Evolutionary conservation across 2,888 invertebrate genomes (phyloP).

Genomic region (Eumacrocentrus americanus): DNA sequence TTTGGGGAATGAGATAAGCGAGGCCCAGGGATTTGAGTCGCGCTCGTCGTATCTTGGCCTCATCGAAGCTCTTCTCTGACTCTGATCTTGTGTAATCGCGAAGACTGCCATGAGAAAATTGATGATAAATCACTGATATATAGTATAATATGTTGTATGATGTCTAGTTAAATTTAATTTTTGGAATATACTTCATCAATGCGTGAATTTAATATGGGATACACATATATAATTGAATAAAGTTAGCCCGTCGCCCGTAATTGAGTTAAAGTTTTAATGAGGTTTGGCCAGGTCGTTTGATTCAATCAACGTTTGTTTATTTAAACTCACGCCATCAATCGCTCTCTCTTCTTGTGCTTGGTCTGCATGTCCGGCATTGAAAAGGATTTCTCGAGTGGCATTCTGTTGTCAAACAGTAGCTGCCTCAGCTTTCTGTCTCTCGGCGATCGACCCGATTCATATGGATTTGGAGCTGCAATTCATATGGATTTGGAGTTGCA

Average conservation of each 20-base stretch:
- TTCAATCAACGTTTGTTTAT: slow-evolving; percentile 20
- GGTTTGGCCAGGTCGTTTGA: too few relatives aligned
- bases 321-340: slow-evolving; percentile 72
- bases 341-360: slow-evolving; percentile 73
- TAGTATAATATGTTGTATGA: too few relatives aligned
- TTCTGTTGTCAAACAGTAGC: slow-evolving; percentile 65
- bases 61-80: slow-evolving; percentile 79
- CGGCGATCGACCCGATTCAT: slow-evolving; percentile 49
- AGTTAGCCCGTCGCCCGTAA: too few relatives aligned
- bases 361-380: slow-evolving; percentile 86
- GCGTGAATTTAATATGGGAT: too few relatives aligned
- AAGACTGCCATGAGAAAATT: too few relatives aligned
- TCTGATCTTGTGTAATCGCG: slow-evolving; percentile 78
- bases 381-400: slow-evolving; percentile 77
- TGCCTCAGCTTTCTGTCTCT: slow-evolving; percentile 65
- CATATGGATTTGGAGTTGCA: neutral
- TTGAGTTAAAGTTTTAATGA: slow-evolving; percentile 25
- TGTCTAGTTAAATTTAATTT: too few relatives aligned
- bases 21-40: slow-evolving; percentile 70
- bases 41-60: slow-evolving; percentile 70
- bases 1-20: slow-evolving; percentile 77
- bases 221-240: too few relatives aligned
- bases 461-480: slow-evolving; percentile 23
- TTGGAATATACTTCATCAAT: too few relatives aligned
- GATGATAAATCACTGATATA: too few relatives aligned